Evolutionary conservation across 2,797 vertebrate genomes (phyloP), one percentile per base, ranked within the genome.

Genomic region (Danio kyathit): DNA sequence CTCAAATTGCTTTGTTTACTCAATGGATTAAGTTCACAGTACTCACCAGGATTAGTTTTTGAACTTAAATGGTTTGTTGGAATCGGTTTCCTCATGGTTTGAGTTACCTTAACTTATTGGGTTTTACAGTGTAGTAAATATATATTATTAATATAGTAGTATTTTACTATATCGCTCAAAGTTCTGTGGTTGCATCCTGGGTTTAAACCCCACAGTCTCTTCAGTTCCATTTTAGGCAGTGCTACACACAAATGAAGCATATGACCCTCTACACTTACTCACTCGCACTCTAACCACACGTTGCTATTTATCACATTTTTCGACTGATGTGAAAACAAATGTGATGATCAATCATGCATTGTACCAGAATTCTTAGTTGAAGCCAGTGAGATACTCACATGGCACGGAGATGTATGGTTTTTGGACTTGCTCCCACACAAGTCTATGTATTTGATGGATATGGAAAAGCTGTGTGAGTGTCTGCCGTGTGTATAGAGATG

Each of bases 381-480:
- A 79, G 46, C 4, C 66, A 70, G 17, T n/a, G 57, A 29, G 72
- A 74, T 74, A 74, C 72, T 60, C 72, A 74, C 43, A 74, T 48
- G 43, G 44, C 72, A 74, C 56, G 40, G 6, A 63, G 61, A 65
- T 49, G 5, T 54, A 54, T 76, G 61, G 38, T 66, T 75, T 59
- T 46, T 75, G 73, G 44, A 38, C 38, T 75, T 63, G 29, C 59
- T 75, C 73, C 57, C 57, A 21, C 48, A 66, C 19, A 80, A 66
- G 79, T 80, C n/a, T 57, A 57, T 80, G 41, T 57, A 49, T 66
- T 66, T 65, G 70, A 80, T 66, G 49, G 70, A 80, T 80, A 57
- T 40, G 56, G 4, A 51, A 71, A 61, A 71, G 60, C 70, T 29
- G 41, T 65, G 60, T 17, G 59, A 44, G 48, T 63, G 21, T 74